These are phyloP conservation scores for Hippolais icterina DNA, from an alignment of 2,113 vertebrate species.

Conservation along the genomic window DNA sequence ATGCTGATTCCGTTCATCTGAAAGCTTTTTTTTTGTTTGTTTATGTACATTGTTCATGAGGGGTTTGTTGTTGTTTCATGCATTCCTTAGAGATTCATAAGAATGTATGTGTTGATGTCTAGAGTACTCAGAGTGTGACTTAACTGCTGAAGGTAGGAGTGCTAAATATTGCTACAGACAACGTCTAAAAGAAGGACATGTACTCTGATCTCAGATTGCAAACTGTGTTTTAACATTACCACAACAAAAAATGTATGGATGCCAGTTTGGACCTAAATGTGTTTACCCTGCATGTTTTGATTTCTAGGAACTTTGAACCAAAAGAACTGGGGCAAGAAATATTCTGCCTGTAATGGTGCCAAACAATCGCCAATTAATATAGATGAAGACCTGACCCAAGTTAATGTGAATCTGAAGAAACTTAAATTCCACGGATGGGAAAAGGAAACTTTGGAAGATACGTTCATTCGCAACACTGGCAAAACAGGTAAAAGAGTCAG, in stretches of 20 bases:
- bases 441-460: constrained; percentile 73
- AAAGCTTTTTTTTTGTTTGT: not conserved
- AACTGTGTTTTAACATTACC: not conserved
- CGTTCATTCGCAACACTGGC: constrained; percentile 89
- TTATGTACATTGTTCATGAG: not conserved
- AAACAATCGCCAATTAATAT: constrained; percentile 96
- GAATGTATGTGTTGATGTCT: not conserved
- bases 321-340: constrained; percentile 94
- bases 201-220: not conserved
- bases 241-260: not conserved
- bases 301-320: constrained; percentile 90
- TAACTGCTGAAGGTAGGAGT: not conserved
- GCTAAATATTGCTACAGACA: not conserved
- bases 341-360: constrained; percentile 90
- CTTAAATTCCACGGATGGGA: constrained; percentile 90
- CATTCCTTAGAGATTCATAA: not conserved
- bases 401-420: constrained; percentile 90
- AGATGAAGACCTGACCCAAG: constrained; percentile 89
- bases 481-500: constrained; percentile 85
- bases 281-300: not conserved
- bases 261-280: not conserved
- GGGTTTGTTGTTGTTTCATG: not conserved
- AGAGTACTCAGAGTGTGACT: not conserved
- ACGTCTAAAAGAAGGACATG: not conserved
- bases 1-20: not conserved